Conservation (phyloP, 2,113 vertebrate genomes). For the Neotragus moschatus region DNA sequence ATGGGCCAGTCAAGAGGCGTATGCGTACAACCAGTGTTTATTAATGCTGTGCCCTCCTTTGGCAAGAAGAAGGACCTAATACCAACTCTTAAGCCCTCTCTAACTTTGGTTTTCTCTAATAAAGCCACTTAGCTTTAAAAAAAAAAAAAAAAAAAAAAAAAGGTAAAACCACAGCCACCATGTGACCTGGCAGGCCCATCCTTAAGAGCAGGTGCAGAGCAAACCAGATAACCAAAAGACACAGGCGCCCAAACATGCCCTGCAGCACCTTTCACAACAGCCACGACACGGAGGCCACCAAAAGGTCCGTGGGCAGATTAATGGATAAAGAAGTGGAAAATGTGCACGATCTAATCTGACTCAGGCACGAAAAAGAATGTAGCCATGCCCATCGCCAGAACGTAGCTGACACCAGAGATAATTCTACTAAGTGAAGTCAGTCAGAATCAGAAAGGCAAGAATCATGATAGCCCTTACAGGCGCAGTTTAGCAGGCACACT, state of each 20-base stretch:
- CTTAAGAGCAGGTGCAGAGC: background rate
- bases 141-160: no score
- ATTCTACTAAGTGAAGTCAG: background rate
- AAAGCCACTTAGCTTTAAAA: no score
- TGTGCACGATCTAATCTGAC: background rate
- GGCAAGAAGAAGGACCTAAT: background rate
- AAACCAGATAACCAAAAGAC: background rate
- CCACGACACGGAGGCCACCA: background rate
- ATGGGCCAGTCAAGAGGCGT: background rate
- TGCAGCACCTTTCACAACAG: background rate
- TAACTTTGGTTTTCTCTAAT: background rate
- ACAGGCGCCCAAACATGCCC: rapidly evolving
- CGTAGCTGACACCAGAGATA: background rate
- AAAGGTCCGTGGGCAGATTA: rapidly evolving
- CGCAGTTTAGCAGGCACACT: background rate
- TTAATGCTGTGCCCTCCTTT: background rate
- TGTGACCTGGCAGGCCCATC: background rate
- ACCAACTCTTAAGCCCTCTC: background rate
- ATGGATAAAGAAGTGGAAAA: background rate
- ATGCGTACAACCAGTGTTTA: rapidly evolving
- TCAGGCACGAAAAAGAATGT: background rate
- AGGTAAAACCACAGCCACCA: background rate
- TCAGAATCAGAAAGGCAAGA: background rate
- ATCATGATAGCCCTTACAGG: background rate
- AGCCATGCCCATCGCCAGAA: rapidly evolving